phyloP scores from a whole-genome alignment of 2,888 invertebrate species.

The Molanna angustata region DNA sequence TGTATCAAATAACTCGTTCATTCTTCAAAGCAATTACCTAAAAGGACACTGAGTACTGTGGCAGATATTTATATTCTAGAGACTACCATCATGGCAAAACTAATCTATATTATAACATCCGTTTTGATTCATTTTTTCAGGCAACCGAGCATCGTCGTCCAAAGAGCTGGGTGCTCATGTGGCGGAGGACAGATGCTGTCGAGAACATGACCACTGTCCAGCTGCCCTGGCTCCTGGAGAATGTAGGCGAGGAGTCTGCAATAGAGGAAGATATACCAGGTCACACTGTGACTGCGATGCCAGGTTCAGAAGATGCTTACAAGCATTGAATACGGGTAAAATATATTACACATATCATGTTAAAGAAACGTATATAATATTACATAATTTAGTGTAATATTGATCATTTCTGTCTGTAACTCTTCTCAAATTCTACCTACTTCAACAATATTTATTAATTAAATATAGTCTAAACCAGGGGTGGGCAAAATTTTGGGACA shows the following conservation, averaged over 20 bases:
- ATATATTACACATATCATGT: neutral
- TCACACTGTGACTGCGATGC: constrained; percentile 76
- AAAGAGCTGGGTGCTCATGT: constrained; percentile 62
- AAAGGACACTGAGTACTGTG: too few species aligned
- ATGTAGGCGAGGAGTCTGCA: constrained; percentile 64
- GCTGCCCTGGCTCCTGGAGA: constrained; percentile 57
- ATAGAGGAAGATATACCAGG: constrained; percentile 64
- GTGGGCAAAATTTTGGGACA: too few species aligned
- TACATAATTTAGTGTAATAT: too few species aligned
- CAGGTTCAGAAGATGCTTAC: constrained; percentile 66
- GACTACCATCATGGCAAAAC: too few species aligned
- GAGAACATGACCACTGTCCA: constrained; percentile 71
- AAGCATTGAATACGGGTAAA: constrained; percentile 57
- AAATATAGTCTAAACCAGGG: too few species aligned
- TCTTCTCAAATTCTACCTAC: too few species aligned
- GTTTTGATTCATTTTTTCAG: constrained; percentile 34
- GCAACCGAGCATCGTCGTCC: constrained; percentile 59
- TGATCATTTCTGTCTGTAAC: too few species aligned
- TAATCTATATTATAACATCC: too few species aligned
- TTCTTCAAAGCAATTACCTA: too few species aligned
- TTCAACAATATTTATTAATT: too few species aligned
- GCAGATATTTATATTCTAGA: too few species aligned
- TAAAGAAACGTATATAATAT: neutral
- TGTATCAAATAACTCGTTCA: too few species aligned
- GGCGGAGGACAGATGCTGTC: constrained; percentile 69